These are phyloP conservation scores for Anseranas semipalmata DNA, from an alignment of 2,113 vertebrate genomes.

Conservation along the genomic window DNA sequence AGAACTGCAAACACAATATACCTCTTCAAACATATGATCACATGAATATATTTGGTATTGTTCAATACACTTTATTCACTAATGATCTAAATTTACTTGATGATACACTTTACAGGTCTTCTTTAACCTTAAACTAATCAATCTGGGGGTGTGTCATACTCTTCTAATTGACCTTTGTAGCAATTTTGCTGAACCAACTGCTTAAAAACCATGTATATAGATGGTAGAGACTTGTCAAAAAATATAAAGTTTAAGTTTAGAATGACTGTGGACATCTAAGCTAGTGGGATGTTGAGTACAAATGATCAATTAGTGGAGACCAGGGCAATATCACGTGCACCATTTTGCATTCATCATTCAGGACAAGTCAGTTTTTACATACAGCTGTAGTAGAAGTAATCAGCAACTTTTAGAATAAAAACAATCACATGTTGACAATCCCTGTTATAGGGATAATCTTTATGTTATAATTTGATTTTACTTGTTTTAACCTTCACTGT, in stretches of 20 bases:
- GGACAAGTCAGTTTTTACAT: background rate
- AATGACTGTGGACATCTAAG: background rate
- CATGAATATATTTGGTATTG: background rate
- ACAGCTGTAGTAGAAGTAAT: background rate
- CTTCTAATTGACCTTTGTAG: background rate
- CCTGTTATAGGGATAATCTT: background rate
- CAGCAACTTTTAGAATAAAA: background rate
- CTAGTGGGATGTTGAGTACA: background rate
- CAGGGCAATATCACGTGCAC: background rate
- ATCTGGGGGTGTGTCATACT: accelerated
- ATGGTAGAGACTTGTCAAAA: background rate
- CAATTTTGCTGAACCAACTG: background rate
- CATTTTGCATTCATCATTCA: background rate
- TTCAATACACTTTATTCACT: background rate
- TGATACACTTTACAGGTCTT: background rate
- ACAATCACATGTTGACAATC: background rate
- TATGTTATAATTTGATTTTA: background rate
- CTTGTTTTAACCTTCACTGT: background rate
- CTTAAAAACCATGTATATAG: background rate
- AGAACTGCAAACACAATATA: background rate
- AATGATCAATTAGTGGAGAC: background rate
- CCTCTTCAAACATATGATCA: background rate
- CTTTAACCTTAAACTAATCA: background rate
- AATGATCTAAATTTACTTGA: background rate
- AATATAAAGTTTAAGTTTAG: background rate